Evolutionary conservation across 2,797 vertebrate species (phyloP), one percentile per base, ranked within the genome.

Genomic region (Margarornis squamiger): DNA sequence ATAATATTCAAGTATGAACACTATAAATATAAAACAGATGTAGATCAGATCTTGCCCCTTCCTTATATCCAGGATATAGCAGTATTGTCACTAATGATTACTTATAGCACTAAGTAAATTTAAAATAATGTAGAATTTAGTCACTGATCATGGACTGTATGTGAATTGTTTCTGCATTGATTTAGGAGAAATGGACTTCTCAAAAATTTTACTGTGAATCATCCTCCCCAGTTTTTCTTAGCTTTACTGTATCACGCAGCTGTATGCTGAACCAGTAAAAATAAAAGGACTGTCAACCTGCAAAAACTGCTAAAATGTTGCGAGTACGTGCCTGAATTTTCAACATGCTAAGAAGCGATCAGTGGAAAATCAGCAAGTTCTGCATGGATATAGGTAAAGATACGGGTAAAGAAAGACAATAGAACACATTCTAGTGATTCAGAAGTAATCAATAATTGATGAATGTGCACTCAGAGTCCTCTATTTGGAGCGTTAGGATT

Each of bases 211-310:
- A 43, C 67, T 95, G 88, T 92, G 82, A 86, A 49, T 92, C 55
- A 70, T 78, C 63, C 36, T 84, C 26, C 76, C 45, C 30, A 4
- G 0, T 90, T 90, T 94, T 86, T 73, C 70, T 72, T 55, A 30
- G 41, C 67, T 82, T 94, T 65, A 65, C 51, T 90, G 67, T 92
- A 24, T 90, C 77, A 19, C 0, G 0, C 2, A 66, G 62, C 91
- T 95, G 76, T 94, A 49, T 82, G 32, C 34, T 45, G 73, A 94
- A 73, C 63, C 36, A 34, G 7, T 88, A 17, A 61, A 73, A 96
- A 96, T 93, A 96, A 97, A 96, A 93, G 32, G 38, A 88, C 61
- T 93, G 23, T 75, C 62, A 24, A 77, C 88, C 73, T 92, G 66
- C 32, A 63, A 83, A 85, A 78, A 16, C 29, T 62, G 43, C 65